phyloP scores from a whole-genome alignment of 2,888 invertebrate genomes.

The Drosophila villosipedis region DNA sequence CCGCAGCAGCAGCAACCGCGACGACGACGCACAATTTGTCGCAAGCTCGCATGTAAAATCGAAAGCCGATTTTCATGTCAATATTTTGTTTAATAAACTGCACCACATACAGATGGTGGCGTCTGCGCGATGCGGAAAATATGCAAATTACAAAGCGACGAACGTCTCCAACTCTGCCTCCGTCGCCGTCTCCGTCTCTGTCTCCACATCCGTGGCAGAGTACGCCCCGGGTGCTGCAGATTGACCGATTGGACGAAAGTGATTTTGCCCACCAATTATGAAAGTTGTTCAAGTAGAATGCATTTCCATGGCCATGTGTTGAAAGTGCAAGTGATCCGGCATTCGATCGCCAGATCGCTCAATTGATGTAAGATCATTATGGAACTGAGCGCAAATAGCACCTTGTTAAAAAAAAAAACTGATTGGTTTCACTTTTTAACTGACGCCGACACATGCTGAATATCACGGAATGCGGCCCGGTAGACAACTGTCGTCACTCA shows the following conservation, averaged over 20 bases:
- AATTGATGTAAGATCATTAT: conserved; percentile 73
- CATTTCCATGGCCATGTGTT: conserved; percentile 25
- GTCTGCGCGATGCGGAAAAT: conserved; percentile 76
- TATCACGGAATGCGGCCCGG: conserved; percentile 29
- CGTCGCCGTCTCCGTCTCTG: not conserved
- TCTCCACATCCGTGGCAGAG: not conserved
- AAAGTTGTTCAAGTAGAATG: conserved; percentile 73
- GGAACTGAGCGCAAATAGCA: conserved; percentile 37
- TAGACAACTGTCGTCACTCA: conserved; percentile 12
- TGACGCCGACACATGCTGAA: conserved; percentile 21
- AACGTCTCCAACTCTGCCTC: conserved; percentile 8
- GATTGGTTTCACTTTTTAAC: conserved; percentile 54
- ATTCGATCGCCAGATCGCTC: conserved; percentile 45
- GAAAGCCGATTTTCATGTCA: conserved; percentile 81
- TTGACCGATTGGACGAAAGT: conserved; percentile 71
- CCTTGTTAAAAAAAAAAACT: conserved; percentile 9
- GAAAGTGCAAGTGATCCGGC: conserved; percentile 73
- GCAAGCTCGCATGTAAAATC: conserved; percentile 69
- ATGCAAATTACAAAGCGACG: conserved; percentile 69
- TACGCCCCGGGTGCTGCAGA: conserved; percentile 35
- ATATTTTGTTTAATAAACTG: conserved; percentile 77
- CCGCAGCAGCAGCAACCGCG: conserved; percentile 5
- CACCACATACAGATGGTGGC: conserved; percentile 18
- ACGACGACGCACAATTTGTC: conserved; percentile 70
- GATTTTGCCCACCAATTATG: conserved; percentile 55